Base-by-base conservation (phyloP, 2,888 invertebrate species). In the Melinopterus prodromus region DNA sequence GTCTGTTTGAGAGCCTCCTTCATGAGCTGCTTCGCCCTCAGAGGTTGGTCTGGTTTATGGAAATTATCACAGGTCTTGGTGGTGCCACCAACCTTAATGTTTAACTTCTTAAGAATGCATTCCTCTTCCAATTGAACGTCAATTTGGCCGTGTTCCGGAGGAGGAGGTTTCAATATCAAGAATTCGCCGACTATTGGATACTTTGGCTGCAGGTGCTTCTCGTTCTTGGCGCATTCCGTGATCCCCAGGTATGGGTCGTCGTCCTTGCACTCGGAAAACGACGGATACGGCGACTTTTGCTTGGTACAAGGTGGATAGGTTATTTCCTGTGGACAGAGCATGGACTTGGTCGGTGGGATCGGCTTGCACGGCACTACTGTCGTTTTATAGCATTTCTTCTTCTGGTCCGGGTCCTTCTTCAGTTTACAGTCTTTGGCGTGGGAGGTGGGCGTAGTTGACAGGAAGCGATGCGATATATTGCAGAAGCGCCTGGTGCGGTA, bases 221-320 rank as follows among this genome's bases (percentile, higher is more conserved):
- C 75, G 69, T 80, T 81, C n/a, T 83, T 82, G 35, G 35, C 72
- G 77, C 86, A 86, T 81, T 85, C 85, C 9, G 83, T 83, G 7
- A 84, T 75, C 6, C 80, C 81, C 14, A 83, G 82, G 6, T 82
- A 80, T 16, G 82, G 76, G 71, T 85, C 84, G 74, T 85, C 83
- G 16, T 85, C 83, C 70, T 86, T 79, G 70, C 84, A 85, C 78
- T 87, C 87, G 0, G 86, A 85, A 79, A 83, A 87, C 0, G 86
- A 81, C 6, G 85, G 84, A 80, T 86, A 86, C 0, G 87, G 87
- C 12, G 86, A 76, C 6, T 83, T 82, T 37, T 83, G 82, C 76
- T 86, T 87, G 5, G 82, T 80, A 77, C 86, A 86, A n/a, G 75
- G 71, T 6, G 14, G 16, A 14, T 37, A 15, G 15, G 38, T 36